phyloP scores from a whole-genome alignment of 2,888 invertebrate genomes.

The Arge pagana region DNA sequence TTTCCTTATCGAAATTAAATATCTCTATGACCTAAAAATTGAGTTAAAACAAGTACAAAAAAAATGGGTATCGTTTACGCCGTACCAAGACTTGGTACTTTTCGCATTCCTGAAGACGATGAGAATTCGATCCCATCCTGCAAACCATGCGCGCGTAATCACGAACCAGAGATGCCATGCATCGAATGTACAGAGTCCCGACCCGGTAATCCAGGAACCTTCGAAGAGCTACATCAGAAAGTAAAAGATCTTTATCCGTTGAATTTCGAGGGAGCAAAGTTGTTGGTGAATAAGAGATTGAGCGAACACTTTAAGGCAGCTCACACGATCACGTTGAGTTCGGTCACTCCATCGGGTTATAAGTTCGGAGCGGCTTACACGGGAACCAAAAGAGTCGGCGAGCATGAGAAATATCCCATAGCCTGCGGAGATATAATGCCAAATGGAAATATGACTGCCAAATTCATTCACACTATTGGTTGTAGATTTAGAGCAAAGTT shows the following conservation, averaged over 20 bases:
- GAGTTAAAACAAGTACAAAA: too few species aligned
- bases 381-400: conserved; percentile 46
- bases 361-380: conserved; percentile 47
- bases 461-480: conserved; percentile 47
- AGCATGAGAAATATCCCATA: conserved; percentile 46
- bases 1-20: not conserved
- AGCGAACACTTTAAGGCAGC: conserved; percentile 47
- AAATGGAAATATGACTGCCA: conserved; percentile 46
- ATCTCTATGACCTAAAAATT: too few species aligned
- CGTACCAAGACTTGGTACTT: conserved; percentile 23
- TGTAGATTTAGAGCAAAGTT: conserved; percentile 48
- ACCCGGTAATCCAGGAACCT: conserved; percentile 52
- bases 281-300: conserved; percentile 41
- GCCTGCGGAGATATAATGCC: conserved; percentile 46
- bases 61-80: conserved; percentile 43
- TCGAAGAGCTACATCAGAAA: conserved; percentile 52
- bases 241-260: conserved; percentile 47
- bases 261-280: conserved; percentile 49
- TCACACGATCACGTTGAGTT: conserved; percentile 46
- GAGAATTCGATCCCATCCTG: conserved; percentile 32
- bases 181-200: conserved; percentile 27
- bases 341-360: conserved; percentile 48
- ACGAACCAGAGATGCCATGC: conserved; percentile 19
- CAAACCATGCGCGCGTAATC: conserved; percentile 32
- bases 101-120: conserved; percentile 7